Conservation (phyloP, 1,140 invertebrate genomes). For the Colletes latitarsis region DNA sequence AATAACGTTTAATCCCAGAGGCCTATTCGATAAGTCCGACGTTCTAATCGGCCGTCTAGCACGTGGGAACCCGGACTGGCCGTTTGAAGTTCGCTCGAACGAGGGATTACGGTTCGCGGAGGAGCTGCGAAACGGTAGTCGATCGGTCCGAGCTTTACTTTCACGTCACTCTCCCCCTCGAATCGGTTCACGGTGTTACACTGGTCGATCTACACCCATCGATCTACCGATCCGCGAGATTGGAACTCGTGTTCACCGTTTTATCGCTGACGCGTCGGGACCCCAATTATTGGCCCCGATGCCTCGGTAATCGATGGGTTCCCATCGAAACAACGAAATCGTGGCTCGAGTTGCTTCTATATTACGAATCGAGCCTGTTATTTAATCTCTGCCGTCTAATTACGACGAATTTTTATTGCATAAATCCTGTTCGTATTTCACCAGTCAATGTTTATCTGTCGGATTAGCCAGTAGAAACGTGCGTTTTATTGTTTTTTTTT, state of each 20-base stretch:
- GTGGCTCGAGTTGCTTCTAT: not conserved
- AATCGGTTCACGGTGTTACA: not conserved
- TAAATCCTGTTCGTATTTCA: too few relatives aligned
- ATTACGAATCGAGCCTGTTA: not conserved
- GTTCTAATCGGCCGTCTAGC: slow-evolving; percentile 18
- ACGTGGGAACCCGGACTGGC: slow-evolving; percentile 20
- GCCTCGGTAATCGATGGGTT: not conserved
- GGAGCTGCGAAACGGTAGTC: not conserved
- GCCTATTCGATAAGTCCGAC: not conserved
- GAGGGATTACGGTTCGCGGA: not conserved
- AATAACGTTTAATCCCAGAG: slow-evolving; percentile 6
- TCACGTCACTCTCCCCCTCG: not conserved
- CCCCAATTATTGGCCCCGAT: not conserved
- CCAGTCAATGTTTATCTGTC: too few relatives aligned
- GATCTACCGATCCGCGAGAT: too few relatives aligned
- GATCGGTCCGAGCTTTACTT: not conserved
- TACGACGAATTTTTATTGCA: not conserved
- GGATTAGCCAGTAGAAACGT: too few relatives aligned
- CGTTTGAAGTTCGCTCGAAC: not conserved
- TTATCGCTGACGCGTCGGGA: not conserved
- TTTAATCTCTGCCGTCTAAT: slow-evolving; percentile 12
- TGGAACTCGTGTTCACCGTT: not conserved
- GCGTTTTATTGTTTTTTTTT: too few relatives aligned
- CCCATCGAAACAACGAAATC: not conserved
- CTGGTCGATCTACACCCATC: too few relatives aligned